phyloP scores from a whole-genome alignment of 1,140 invertebrate species.

The Musca domestica region DNA sequence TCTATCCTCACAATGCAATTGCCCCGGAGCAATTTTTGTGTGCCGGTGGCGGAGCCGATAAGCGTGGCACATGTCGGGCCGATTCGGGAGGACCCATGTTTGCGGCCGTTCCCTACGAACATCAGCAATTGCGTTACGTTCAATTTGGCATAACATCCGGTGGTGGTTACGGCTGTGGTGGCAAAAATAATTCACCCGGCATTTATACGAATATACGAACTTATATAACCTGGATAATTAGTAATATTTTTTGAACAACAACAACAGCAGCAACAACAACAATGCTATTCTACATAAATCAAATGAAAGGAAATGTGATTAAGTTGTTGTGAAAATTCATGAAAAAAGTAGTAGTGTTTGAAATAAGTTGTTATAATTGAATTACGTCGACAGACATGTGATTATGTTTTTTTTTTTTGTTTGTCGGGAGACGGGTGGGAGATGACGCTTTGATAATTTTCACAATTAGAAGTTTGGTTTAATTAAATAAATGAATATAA shows the following conservation, averaged over 20 bases:
- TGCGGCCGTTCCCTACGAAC: not conserved
- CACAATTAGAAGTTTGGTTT: no score
- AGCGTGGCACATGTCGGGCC: not conserved
- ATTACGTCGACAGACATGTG: no score
- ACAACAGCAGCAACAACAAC: no score
- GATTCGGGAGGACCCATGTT: conserved; percentile 14
- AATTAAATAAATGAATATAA: no score
- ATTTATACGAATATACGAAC: not conserved
- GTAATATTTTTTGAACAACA: not conserved
- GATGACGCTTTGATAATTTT: no score
- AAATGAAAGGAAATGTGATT: no score
- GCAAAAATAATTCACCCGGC: conserved; percentile 11
- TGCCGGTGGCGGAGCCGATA: not conserved
- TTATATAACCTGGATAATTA: conserved; percentile 7
- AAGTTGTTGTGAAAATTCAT: no score
- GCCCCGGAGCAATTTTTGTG: not conserved
- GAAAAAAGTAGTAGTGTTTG: no score
- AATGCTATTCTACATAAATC: no score
- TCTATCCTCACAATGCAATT: not conserved
- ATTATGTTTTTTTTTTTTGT: no score
- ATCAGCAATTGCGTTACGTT: not conserved
- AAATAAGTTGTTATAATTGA: no score
- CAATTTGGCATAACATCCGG: conserved; percentile 12
- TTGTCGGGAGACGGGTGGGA: no score
- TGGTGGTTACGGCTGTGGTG: conserved; percentile 6